A percentile compares a stretch with the other conserved stretches of the same genome.
Evolutionary conservation across 2,888 invertebrate genomes (phyloP).

Genomic region (Calameuta filiformis): DNA sequence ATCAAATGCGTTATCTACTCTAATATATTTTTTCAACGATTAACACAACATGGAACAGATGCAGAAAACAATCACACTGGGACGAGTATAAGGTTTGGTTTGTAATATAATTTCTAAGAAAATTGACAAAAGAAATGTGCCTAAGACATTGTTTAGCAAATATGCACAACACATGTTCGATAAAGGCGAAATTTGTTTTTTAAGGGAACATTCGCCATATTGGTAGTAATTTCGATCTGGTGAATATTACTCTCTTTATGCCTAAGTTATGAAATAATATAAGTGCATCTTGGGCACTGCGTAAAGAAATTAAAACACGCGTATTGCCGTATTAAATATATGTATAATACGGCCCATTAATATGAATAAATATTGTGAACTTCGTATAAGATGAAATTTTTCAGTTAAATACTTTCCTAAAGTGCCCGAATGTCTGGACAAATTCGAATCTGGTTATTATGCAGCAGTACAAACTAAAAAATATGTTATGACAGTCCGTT

Average conservation of each 20-base stretch:
- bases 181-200: not conserved
- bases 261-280: not conserved
- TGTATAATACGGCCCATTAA: not conserved
- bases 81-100: conserved; percentile 12
- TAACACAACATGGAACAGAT: conserved; percentile 27
- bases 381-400: not conserved
- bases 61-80: conserved; percentile 14
- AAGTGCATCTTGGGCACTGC: not conserved
- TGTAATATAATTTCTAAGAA: not conserved
- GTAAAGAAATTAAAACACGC: not conserved
- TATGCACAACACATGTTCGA: not conserved
- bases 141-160: not conserved
- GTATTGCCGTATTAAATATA: not conserved
- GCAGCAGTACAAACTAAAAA: not conserved
- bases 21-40: conserved; percentile 21
- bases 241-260: not conserved
- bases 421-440: not conserved
- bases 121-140: not conserved
- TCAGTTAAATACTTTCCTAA: not conserved
- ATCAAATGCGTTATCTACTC: conserved; percentile 33
- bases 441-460: not conserved
- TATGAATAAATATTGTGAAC: not conserved
- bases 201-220: not conserved
- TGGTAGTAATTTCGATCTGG: not conserved
- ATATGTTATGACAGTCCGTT: not conserved